Conservation (phyloP, 2,113 vertebrate genomes). For the Zosterops hypoxanthus region DNA sequence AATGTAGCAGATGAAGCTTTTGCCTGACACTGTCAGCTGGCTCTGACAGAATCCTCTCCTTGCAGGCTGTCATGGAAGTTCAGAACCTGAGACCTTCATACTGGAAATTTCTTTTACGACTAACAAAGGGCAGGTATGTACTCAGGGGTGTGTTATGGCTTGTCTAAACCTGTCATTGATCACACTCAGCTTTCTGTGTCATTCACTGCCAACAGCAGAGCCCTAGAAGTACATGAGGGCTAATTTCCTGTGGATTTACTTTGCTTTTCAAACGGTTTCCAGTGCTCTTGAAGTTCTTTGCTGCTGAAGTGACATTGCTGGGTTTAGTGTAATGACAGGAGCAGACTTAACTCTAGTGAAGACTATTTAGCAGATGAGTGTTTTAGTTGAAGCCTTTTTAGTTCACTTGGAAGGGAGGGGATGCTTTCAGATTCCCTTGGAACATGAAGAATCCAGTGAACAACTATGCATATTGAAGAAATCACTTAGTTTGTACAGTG, state of each 20-base stretch:
- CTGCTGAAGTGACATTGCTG: background rate
- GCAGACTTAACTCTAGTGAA: background rate
- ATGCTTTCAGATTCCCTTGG: background rate
- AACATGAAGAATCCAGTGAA: background rate
- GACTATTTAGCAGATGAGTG: background rate
- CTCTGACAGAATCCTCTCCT: conserved; percentile 23
- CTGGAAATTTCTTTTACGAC: conserved; percentile 95
- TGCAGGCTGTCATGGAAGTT: conserved; percentile 96
- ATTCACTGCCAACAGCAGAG: background rate
- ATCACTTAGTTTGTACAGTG: background rate
- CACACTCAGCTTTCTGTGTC: background rate
- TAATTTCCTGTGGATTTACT: background rate
- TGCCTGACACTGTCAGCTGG: background rate
- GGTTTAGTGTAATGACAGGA: background rate
- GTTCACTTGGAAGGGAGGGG: background rate
- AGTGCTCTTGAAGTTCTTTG: background rate
- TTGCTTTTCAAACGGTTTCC: background rate
- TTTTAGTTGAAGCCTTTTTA: background rate
- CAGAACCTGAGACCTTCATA: conserved; percentile 94
- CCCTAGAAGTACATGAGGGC: accelerated
- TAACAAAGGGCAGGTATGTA: conserved; percentile 94
- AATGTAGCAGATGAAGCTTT: background rate
- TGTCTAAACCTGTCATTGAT: background rate
- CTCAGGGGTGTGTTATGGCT: background rate
- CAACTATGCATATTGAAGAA: background rate